Evolutionary conservation across 2,113 vertebrate species (phyloP), one percentile per base, ranked within the genome.

Genomic region (Sciurus niger): DNA sequence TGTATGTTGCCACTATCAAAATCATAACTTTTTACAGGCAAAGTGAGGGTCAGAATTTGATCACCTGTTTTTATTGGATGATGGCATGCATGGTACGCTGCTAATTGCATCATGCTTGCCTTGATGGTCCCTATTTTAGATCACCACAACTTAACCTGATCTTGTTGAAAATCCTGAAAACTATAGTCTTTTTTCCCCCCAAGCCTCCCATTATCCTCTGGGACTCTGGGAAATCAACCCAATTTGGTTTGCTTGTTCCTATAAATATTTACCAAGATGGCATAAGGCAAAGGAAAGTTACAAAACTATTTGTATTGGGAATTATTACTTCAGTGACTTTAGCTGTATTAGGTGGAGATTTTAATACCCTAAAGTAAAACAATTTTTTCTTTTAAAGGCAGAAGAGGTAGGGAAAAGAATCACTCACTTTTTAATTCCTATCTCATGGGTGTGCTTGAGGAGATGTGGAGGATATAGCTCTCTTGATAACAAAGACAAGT

Each of bases 241-340:
- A 95, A 37, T 80, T 76, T 94, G 48, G 37, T 86, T 89, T 87
- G 25, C 65, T 70, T 73, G 63, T 28, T 37, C 53, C 37, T 72
- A 85, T 24, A 90, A 85, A 91, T 67, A 92, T 96, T 96, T 95
- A 87, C 80, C 28, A 79, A 86, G 84, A 72, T 90, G 51, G 51
- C 48, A 77, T 84, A 70, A 96, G 16, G 86, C 32, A 73, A 89
- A 82, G 76, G 60, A 88, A 84, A 70, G 6, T 83, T 79, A 78
- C 74, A 89, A 68, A 90, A 72, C 40, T 11, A 13, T 82, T 77
- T 95, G 48, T 2, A 34, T 53, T 51, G 32, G 16, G 18, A 76
- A 8, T 76, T n/a, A 43, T 70, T 84, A 28, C 34, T 10, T 84
- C 53, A 74, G 13, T 12, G 34, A 28, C 30, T 10, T 84, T 37